A percentile compares a stretch with the other conserved stretches of the same genome.
phyloP scores from a whole-genome alignment of 2,113 vertebrate species.

The Microcebus griseorufus region DNA sequence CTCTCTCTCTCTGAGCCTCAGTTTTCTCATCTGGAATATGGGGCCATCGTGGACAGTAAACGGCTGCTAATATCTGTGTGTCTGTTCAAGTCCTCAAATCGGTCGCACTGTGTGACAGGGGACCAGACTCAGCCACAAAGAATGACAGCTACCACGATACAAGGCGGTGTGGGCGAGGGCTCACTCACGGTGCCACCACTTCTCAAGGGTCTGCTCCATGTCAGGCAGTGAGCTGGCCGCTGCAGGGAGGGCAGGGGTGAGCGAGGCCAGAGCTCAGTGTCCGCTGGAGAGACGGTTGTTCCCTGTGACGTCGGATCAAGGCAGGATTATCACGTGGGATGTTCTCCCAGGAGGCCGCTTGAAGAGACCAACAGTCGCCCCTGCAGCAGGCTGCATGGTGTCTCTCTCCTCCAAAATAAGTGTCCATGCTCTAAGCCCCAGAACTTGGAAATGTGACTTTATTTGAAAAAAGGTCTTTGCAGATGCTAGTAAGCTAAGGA shows the following conservation, averaged over 20 bases:
- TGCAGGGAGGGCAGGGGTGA: neutral
- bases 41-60: neutral
- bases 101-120: neutral
- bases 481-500: no score
- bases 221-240: neutral
- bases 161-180: no score
- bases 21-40: neutral
- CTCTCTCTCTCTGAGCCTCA: neutral
- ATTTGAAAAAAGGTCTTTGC: no score
- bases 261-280: neutral
- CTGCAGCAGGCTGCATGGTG: neutral
- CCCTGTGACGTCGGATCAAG: neutral
- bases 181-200: neutral
- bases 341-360: neutral
- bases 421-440: no score
- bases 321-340: neutral
- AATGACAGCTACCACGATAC: neutral
- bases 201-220: neutral
- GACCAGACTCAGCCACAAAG: neutral
- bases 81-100: neutral
- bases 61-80: neutral
- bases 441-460: no score
- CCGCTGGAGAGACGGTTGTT: neutral
- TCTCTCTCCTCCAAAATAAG: neutral
- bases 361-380: neutral